Evolutionary conservation across 2,113 vertebrate species (phyloP).

Genomic region (Brachirus orientalis): DNA sequence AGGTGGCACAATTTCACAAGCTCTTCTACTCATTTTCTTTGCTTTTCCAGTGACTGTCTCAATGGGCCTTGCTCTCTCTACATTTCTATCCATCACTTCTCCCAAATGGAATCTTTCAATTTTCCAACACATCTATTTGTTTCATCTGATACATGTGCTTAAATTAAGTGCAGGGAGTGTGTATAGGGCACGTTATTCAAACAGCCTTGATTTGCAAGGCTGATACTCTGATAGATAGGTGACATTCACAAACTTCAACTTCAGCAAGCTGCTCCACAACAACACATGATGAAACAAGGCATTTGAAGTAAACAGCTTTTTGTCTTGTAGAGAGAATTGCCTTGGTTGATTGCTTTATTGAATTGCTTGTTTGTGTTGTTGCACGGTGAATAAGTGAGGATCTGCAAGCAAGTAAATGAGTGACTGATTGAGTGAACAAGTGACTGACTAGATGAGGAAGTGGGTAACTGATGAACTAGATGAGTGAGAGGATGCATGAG

Average conservation of each 20-base stretch:
- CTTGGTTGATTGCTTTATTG: constrained; percentile 50
- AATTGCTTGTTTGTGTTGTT: constrained; percentile 48
- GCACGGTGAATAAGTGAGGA: constrained; percentile 33
- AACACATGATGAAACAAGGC: constrained; percentile 47
- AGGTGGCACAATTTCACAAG: constrained; percentile 5
- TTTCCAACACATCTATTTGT: neutral
- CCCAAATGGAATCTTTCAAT: neutral
- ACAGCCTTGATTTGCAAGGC: constrained; percentile 22
- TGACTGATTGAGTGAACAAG: constrained; percentile 24
- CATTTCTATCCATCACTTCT: neutral
- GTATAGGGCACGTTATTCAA: neutral
- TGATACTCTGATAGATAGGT: constrained; percentile 12
- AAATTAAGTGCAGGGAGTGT: neutral
- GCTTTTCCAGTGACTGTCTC: neutral
- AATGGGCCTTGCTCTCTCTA: neutral
- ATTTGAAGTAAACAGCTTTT: constrained; percentile 36
- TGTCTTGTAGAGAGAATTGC: constrained; percentile 14
- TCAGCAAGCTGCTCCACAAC: constrained; percentile 41
- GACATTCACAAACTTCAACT: constrained; percentile 35
- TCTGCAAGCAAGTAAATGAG: constrained; percentile 49
- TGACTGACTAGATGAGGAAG: constrained; percentile 33
- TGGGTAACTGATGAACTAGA: constrained; percentile 49
- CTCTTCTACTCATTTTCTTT: neutral
- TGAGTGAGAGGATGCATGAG: constrained; percentile 48
- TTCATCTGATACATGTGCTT: neutral